Percentiles rank a stretch among this genome's conserved stretches.
These are phyloP conservation scores for Menidia beryllina DNA, from an alignment of 2,113 vertebrate species.

Conservation along the genomic window DNA sequence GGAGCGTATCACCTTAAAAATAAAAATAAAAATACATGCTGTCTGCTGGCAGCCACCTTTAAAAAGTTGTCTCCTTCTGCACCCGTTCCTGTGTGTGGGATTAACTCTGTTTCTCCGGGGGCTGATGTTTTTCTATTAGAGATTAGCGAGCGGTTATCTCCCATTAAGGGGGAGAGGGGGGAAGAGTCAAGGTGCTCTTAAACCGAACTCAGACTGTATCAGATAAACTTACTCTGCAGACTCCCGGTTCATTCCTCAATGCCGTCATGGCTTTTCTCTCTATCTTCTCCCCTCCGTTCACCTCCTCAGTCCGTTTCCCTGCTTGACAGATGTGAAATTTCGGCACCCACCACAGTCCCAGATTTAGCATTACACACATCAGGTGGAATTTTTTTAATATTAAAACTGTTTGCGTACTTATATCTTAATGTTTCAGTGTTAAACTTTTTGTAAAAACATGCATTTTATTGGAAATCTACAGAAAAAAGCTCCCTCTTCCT, in stretches of 20 bases:
- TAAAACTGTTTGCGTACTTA: too few species aligned
- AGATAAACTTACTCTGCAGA: constrained; percentile 46
- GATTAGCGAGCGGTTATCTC: constrained; percentile 51
- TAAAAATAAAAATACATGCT: constrained; percentile 22
- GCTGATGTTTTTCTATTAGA: constrained; percentile 59
- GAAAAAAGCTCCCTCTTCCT: too few species aligned
- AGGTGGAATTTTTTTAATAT: too few species aligned
- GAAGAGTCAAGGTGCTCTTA: constrained; percentile 45
- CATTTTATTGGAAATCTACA: too few species aligned
- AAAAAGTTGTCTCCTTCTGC: constrained; percentile 36
- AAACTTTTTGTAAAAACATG: too few species aligned
- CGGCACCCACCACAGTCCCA: too few species aligned
- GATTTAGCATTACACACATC: too few species aligned
- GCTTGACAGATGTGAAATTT: background rate
- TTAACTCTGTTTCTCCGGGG: constrained; percentile 49
- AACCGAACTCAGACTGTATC: constrained; percentile 2
- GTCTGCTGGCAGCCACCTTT: constrained; percentile 39
- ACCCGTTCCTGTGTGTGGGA: constrained; percentile 37
- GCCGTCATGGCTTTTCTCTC: background rate
- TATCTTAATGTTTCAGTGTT: too few species aligned
- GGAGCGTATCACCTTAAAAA: too few species aligned
- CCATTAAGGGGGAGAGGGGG: constrained; percentile 24
- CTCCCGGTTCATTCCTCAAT: background rate
- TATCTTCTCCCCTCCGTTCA: background rate
- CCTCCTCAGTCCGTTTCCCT: background rate